Evolutionary conservation across 2,888 invertebrate genomes (phyloP).

Genomic region (Aleiodes testaceus): DNA sequence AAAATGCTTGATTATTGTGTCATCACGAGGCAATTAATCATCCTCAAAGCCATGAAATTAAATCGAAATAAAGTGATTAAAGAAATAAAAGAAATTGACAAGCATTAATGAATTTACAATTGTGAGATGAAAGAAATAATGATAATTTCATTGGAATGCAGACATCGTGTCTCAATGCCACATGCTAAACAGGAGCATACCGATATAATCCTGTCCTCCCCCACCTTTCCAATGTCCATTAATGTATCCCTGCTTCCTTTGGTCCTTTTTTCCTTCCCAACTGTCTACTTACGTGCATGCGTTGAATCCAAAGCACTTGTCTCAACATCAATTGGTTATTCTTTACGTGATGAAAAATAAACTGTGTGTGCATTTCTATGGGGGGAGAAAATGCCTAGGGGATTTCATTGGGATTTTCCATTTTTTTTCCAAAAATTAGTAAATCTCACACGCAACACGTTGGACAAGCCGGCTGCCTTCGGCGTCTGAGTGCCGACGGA

Average conservation of each 20-base stretch:
- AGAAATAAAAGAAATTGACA: constrained; percentile 14
- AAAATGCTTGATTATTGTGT: too few relatives aligned
- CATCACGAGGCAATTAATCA: too few relatives aligned
- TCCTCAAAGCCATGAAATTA: too few relatives aligned
- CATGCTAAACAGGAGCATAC: constrained; percentile 53
- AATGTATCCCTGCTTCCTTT: constrained; percentile 46
- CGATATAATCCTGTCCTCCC: constrained; percentile 36
- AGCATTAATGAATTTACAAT: constrained; percentile 7
- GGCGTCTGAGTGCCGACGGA: constrained; percentile 9
- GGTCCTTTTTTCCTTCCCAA: constrained; percentile 15
- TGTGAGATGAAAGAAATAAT: constrained; percentile 13
- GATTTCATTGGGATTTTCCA: constrained; percentile 24
- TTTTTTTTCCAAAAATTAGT: constrained; percentile 63
- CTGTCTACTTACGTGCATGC: constrained; percentile 33
- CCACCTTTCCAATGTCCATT: constrained; percentile 42
- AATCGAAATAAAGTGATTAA: neutral
- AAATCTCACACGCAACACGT: constrained; percentile 63
- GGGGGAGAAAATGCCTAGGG: constrained; percentile 8
- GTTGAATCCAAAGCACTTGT: constrained; percentile 7
- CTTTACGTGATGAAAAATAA: constrained; percentile 9
- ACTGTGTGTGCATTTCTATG: constrained; percentile 4
- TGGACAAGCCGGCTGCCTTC: constrained; percentile 36
- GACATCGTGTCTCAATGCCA: constrained; percentile 52
- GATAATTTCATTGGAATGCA: constrained; percentile 50
- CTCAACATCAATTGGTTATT: constrained; percentile 14